These are phyloP conservation scores for Acanthurus lineatus DNA, from an alignment of 2,797 vertebrate species.

Conservation along the genomic window DNA sequence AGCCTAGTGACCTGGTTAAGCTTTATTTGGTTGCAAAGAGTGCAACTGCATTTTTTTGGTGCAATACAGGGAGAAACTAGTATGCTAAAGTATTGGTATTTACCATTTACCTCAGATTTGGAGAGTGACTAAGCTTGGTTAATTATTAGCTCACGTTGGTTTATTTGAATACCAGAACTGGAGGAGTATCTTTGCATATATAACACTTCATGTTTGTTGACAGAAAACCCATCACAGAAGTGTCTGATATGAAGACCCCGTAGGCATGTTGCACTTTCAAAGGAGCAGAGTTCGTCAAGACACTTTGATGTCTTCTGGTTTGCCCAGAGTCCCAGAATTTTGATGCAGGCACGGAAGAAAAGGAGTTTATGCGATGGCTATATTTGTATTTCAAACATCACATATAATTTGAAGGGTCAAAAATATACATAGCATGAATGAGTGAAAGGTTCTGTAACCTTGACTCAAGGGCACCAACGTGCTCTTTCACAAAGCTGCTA, in stretches of 20 bases:
- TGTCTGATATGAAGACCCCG: conserved; percentile 57
- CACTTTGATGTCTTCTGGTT: conserved; percentile 67
- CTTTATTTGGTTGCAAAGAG: not conserved
- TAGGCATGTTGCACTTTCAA: conserved; percentile 46
- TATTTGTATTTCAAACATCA: conserved; percentile 35
- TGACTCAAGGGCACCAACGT: conserved; percentile 23
- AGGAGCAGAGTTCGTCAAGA: conserved; percentile 44
- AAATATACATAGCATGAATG: conserved; percentile 8
- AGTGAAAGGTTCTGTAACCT: conserved; percentile 13
- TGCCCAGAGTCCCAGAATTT: conserved; percentile 37
- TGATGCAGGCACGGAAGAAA: conserved; percentile 2
- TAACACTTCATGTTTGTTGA: conserved; percentile 44
- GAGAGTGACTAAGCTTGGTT: not conserved
- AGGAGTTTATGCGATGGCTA: conserved; percentile 8
- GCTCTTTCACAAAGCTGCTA: conserved; percentile 17
- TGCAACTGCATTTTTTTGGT: not conserved
- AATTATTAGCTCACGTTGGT: not conserved
- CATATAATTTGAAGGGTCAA: not conserved
- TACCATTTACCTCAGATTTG: not conserved
- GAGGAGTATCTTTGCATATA: not conserved
- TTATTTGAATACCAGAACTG: not conserved
- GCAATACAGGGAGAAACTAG: not conserved
- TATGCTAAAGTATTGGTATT: not conserved
- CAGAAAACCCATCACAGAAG: conserved; percentile 30
- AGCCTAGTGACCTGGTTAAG: not conserved